Percentiles rank a stretch among this genome's conserved stretches.
Evolutionary conservation across 2,113 vertebrate species (phyloP).

Genomic region (Diphyllodes magnificus): DNA sequence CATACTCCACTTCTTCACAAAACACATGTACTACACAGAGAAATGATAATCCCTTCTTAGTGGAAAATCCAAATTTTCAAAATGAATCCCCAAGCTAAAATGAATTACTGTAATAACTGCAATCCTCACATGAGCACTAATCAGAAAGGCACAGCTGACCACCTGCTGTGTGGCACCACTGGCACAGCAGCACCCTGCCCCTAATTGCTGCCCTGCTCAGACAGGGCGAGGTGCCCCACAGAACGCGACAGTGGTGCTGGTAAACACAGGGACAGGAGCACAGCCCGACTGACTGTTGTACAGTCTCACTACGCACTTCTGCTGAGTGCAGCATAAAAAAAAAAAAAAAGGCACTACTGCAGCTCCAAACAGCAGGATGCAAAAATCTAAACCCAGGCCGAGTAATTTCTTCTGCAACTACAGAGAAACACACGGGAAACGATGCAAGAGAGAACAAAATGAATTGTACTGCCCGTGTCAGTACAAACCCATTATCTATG

Average conservation of each 20-base stretch:
- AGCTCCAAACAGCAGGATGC: slow-evolving; percentile 54
- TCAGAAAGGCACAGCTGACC: slow-evolving; percentile 51
- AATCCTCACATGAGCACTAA: slow-evolving; percentile 41
- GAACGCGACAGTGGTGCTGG: background rate
- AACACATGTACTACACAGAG: background rate
- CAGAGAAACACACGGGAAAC: background rate
- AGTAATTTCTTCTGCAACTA: slow-evolving; percentile 36
- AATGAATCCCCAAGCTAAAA: slow-evolving; percentile 71
- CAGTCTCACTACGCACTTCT: slow-evolving; percentile 36
- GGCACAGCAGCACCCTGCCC: slow-evolving; percentile 6
- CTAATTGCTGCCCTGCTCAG: background rate
- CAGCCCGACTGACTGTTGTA: background rate
- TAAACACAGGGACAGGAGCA: background rate
- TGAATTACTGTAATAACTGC: slow-evolving; percentile 70
- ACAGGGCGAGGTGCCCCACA: background rate
- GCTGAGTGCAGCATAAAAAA: slow-evolving; percentile 44
- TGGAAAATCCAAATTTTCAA: slow-evolving; percentile 74
- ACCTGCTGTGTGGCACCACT: slow-evolving; percentile 62
- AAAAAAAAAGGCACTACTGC: slow-evolving; percentile 36
- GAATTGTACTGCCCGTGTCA: background rate
- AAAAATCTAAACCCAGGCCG: slow-evolving; percentile 32
- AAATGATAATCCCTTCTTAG: slow-evolving; percentile 72
- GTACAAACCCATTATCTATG: background rate
- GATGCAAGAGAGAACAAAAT: slow-evolving; percentile 16
- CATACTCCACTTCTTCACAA: background rate